Conservation (phyloP, 35 echinoderm and acorn worm species). For the Ophiothrix spiculata region DNA sequence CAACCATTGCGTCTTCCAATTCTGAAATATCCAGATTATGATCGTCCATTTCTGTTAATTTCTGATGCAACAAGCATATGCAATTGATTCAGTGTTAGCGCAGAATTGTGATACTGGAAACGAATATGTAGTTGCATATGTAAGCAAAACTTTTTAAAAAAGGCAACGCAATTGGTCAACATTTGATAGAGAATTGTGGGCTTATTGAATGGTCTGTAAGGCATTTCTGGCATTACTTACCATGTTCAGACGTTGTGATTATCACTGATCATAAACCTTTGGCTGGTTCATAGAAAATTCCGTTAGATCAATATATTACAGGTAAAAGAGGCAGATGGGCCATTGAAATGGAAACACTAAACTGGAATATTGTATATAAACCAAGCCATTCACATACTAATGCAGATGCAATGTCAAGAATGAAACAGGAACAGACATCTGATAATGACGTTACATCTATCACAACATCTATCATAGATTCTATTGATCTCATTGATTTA, state of each 20-base stretch:
- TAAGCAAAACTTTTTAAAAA: slow-evolving; percentile 30
- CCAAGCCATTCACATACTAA: slow-evolving; percentile 19
- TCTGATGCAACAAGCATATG: background rate
- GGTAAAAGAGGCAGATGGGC: slow-evolving; percentile 38
- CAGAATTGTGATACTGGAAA: slow-evolving; percentile 10
- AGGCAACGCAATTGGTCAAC: slow-evolving; percentile 35
- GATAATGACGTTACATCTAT: too few relatives aligned
- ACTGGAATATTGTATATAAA: slow-evolving; percentile 32
- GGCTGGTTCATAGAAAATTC: slow-evolving; percentile 24
- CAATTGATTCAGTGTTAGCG: slow-evolving; percentile 28
- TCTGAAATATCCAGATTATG: background rate
- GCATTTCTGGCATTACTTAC: slow-evolving; percentile 32
- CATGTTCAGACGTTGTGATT: slow-evolving; percentile 15
- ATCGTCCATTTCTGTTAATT: too few relatives aligned
- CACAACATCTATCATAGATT: too few relatives aligned
- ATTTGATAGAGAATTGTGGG: too few relatives aligned
- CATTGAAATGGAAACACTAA: slow-evolving; percentile 39
- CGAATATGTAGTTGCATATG: slow-evolving; percentile 48
- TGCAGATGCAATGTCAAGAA: slow-evolving; percentile 47
- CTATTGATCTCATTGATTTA: too few relatives aligned
- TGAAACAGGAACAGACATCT: too few relatives aligned
- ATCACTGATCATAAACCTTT: slow-evolving; percentile 49
- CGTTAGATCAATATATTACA: slow-evolving; percentile 26
- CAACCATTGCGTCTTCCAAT: background rate
- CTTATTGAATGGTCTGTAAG: too few relatives aligned